phyloP scores from a whole-genome alignment of 2,797 vertebrate species.

The Lepidocolaptes lacrymiger region DNA sequence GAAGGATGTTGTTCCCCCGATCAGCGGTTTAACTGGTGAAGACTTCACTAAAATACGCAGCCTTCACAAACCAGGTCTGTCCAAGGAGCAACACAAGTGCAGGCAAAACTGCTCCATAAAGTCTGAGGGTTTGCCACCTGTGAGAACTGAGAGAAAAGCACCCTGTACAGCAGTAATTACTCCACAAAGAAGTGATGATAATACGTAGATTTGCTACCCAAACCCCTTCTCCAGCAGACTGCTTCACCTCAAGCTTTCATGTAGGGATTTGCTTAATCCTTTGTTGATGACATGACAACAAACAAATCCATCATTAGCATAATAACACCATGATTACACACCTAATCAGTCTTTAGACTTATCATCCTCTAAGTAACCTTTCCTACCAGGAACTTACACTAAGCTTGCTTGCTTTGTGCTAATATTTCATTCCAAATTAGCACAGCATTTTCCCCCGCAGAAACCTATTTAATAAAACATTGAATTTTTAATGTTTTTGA shows the following conservation, averaged over 20 bases:
- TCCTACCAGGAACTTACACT: not conserved
- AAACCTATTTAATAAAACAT: slow-evolving; percentile 52
- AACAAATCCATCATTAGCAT: slow-evolving; percentile 74
- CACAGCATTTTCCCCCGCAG: not conserved
- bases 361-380: slow-evolving; percentile 26
- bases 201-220: not conserved
- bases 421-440: slow-evolving; percentile 27
- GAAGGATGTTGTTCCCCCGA: not conserved
- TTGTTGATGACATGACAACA: not conserved
- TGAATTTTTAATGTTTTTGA: slow-evolving; percentile 33
- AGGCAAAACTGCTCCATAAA: not conserved
- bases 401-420: not conserved
- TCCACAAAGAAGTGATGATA: not conserved
- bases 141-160: not conserved
- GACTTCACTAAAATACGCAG: not conserved
- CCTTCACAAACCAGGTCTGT: not conserved
- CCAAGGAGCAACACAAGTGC: not conserved
- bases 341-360: slow-evolving; percentile 79
- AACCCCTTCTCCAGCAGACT: not conserved
- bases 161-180: not conserved
- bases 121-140: not conserved
- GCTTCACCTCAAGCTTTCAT: not conserved
- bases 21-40: not conserved
- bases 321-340: slow-evolving; percentile 79
- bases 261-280: slow-evolving; percentile 36